Evolutionary conservation across 2,888 invertebrate genomes (phyloP), one percentile per base, ranked within the genome.

Genomic region (Stramonita haemastoma): DNA sequence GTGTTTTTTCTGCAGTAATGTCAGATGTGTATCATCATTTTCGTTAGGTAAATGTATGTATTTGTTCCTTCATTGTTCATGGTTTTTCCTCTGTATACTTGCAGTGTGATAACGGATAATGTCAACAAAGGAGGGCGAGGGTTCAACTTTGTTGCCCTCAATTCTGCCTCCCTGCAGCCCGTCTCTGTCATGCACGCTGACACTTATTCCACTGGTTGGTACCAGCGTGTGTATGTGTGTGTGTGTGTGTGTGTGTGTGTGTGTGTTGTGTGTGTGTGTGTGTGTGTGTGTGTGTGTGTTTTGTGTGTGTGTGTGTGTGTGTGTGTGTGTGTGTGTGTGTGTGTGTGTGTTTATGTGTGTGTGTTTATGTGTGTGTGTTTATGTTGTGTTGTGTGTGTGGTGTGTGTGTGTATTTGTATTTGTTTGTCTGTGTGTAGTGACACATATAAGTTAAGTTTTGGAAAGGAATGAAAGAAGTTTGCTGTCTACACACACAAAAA

Each of bases 61-160:
- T 46, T 5, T 46, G 8, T 46, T 46, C 8, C 8, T 5, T 46
- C 46, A 46, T 46, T 2, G 4, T 46, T 46, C 46, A 5, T 46
- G 2, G 46, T 46, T 46, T 46, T 5, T 46, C 46, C 46, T 46
- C 46, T 46, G 46, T 46, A 46, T 46, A 8, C 4, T 46, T 93
- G 70, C 92, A 96, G 96, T 92, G 93, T 96, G 26, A 95, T 96
- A 90, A 95, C 94, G 34, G 95, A 95, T 84, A 94, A 95, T 84
- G 91, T 96, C 57, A 97, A 96, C 92, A 95, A 96, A 89, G 97
- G 96, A 29, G 97, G 97, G 6, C 95, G 97, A 87, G 97, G 97
- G 0, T 94, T 97, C 87, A 97, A 97, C 93, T 94, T 97, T 60
- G 96, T 96, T 0, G 95, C 97, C 1, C 94, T 97, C 70, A 96